Evolutionary conservation across 2,888 invertebrate genomes (phyloP).

Genomic region (Rhagophthalmus giganteus): DNA sequence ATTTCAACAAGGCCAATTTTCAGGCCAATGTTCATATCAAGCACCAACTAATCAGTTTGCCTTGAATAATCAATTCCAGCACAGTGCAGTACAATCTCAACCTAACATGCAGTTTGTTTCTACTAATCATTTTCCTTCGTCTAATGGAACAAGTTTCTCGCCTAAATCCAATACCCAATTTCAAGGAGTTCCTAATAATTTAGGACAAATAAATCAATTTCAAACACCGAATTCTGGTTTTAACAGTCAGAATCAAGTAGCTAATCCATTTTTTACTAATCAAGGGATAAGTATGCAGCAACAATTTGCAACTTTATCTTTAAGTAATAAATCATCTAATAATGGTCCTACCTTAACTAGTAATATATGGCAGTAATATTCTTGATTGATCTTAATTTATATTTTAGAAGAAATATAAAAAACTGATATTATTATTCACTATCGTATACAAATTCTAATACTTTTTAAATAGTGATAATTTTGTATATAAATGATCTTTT

Average conservation of each 20-base stretch:
- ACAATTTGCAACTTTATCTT: conserved; percentile 58
- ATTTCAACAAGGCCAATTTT: conserved; percentile 32
- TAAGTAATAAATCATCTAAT: conserved; percentile 44
- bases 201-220: conserved; percentile 26
- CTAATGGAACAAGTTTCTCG: conserved; percentile 15
- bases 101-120: conserved; percentile 21
- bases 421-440: too few species aligned
- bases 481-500: neutral
- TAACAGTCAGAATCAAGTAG: conserved; percentile 31
- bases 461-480: too few species aligned
- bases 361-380: conserved; percentile 55
- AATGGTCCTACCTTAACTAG: conserved; percentile 42
- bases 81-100: conserved; percentile 13
- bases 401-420: too few species aligned
- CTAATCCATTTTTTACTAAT: conserved; percentile 49
- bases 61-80: conserved; percentile 22
- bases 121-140: conserved; percentile 5
- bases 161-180: conserved; percentile 13
- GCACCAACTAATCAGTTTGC: conserved; percentile 16
- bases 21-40: conserved; percentile 26
- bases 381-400: too few species aligned
- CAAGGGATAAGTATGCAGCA: conserved; percentile 52
- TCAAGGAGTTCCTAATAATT: conserved; percentile 9
- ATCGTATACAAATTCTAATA: too few species aligned
- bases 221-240: conserved; percentile 21